Base-by-base conservation (phyloP, 2,888 invertebrate genomes). In the Byasa hedistus region DNA sequence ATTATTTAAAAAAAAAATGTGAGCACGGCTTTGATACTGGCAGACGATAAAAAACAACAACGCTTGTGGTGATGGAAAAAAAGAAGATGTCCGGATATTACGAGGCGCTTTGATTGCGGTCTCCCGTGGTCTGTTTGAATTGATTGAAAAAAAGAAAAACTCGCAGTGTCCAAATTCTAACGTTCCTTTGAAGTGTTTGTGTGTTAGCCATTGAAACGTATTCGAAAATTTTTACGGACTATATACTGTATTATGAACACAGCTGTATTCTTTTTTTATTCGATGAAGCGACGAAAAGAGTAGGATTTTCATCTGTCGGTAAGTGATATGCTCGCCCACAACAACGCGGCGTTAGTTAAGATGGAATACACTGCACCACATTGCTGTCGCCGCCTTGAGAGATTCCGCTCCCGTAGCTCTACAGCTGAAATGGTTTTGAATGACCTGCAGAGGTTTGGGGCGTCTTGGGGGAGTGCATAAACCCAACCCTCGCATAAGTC, bases 31-130 rank as follows among this genome's bases (percentile, higher is more conserved):
- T 62, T 66, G 60, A 66, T 66, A 64, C 59, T 63, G 63, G 65
- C 61, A 54, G 57, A 52, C 63, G 54, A 56, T 63, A 52, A 55
- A 64, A 69, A 68, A 64, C 56, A 36, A 64, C 60, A 61, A 69
- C 55, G 75, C 75, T 79, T 77, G 80, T 83, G 84, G 83, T 83
- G 83, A 73, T 79, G 77, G 79, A 84, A 83, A 44, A 86, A 83
- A 84, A 83, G 73, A 75, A 69, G 52, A 51, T 68, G 77, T 76
- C 81, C 85, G 87, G 87, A 86, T 85, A 87, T 83, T 84, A 74
- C 69, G 77, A 79, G 81, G 71, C 77, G 77, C 78, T 86, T 85
- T 83, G 85, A 86, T 85, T 84, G 86, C 82, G 75, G 69, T 69
- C 75, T 75, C 75, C 74, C 70, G 78, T 79, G 76, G 80, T 39